Base-by-base conservation (phyloP, 1,140 invertebrate species). In the Listronotus bonariensis region DNA sequence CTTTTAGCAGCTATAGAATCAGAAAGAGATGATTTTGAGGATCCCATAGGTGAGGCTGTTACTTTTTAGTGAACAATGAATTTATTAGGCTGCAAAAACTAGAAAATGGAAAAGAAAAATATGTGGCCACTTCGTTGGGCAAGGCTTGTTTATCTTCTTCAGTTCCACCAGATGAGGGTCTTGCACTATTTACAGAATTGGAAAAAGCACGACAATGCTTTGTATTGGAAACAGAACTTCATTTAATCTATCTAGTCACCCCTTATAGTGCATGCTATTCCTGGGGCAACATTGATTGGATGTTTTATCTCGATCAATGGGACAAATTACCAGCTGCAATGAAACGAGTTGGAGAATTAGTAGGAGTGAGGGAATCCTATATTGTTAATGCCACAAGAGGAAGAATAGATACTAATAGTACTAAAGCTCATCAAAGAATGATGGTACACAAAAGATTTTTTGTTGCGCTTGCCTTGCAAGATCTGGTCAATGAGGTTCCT, bases 231-330 rank as follows among this genome's bases (percentile, higher is more conserved):
- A 94, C 90, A 69, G 96, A 99, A 75, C 82, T 99, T 0, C 97
- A 99, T 80, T 85, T 98, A 34, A 87, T 99, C 48, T 99, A 98
- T 80, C 81, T 96, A 71, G 92, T 96, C 2, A 96, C 93, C 5
- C 93, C 93, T 0, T 90, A 93, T 57, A 92, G 89, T 75, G 85
- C 91, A 14, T 87, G 89, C 72, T 87, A 87, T 75, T 88, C 92
- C 72, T 89, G 92, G 80, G 82, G 83, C 64, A 85, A 87, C 56
- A 82, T 97, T 36, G 93, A 98, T 79, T 99, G 96, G 96, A 85
- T 95, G 75, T 83, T 89, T 60, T 93, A 89, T 75, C 79, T 97
- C 10, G 87, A 88, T 67, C 74, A 96, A 14, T 98, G 93, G 92
- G 92, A 93, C 73, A 83, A 84, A 40, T 80, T 98, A 5, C 84